These are phyloP conservation scores for Rotaria socialis DNA, from an alignment of 2,888 invertebrate species.

Conservation along the genomic window DNA sequence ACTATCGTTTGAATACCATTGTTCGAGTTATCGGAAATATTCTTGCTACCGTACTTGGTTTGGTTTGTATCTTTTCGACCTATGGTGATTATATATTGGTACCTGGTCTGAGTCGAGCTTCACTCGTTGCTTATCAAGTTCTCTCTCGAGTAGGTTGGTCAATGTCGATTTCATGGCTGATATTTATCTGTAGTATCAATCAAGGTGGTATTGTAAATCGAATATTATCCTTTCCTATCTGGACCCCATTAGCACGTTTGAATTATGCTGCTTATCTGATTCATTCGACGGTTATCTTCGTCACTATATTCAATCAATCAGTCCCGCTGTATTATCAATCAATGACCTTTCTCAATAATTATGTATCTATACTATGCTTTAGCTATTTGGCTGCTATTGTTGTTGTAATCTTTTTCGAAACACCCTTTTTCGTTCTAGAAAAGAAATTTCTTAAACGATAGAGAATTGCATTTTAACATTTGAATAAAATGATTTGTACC, in stretches of 20 bases:
- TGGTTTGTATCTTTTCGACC: slow-evolving; percentile 18
- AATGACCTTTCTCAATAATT: slow-evolving; percentile 20
- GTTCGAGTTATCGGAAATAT: background rate
- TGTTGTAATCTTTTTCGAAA: slow-evolving; percentile 39
- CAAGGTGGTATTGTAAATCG: slow-evolving; percentile 34
- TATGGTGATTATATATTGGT: slow-evolving; percentile 36
- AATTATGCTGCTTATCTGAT: slow-evolving; percentile 41
- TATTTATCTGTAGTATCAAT: slow-evolving; percentile 35
- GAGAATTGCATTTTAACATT: too few species aligned
- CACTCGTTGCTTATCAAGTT: slow-evolving; percentile 36
- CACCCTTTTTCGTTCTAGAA: slow-evolving; percentile 31
- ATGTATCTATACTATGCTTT: slow-evolving; percentile 16
- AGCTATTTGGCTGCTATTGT: background rate
- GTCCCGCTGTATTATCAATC: slow-evolving; percentile 22
- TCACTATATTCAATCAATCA: slow-evolving; percentile 24
- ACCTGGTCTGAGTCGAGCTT: slow-evolving; percentile 24
- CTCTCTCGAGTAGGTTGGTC: slow-evolving; percentile 38
- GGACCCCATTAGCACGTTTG: slow-evolving; percentile 38
- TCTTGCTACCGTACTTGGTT: background rate
- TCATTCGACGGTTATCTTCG: slow-evolving; percentile 33
- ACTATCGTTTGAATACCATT: slow-evolving; percentile 31
- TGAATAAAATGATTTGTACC: too few species aligned
- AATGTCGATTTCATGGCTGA: background rate
- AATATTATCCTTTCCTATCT: slow-evolving; percentile 34
- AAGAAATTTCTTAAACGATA: background rate